Percentiles rank a stretch among this genome's conserved stretches.
Evolutionary conservation across 2,113 vertebrate genomes (phyloP).

Genomic region (Atractosteus spatula): DNA sequence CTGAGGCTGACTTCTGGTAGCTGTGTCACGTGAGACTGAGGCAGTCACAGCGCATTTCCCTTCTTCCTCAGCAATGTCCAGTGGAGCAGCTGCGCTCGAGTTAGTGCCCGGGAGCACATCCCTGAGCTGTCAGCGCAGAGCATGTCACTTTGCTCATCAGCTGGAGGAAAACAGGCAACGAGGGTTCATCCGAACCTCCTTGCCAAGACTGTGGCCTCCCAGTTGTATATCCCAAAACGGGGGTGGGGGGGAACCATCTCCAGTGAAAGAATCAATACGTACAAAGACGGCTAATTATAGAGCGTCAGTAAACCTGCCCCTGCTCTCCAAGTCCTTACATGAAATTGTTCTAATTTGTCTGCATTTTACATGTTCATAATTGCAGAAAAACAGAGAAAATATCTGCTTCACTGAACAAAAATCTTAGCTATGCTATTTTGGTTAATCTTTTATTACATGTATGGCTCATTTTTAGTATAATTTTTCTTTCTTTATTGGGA

Average conservation of each 20-base stretch:
- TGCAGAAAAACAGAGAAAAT: conserved; percentile 34
- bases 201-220: conserved; percentile 17
- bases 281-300: conserved; percentile 55
- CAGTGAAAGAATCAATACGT: conserved; percentile 49
- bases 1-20: neutral
- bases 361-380: conserved; percentile 28
- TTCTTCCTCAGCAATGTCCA: conserved; percentile 36
- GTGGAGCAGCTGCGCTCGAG: conserved; percentile 47
- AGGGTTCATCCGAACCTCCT: conserved; percentile 24
- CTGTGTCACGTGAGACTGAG: conserved; percentile 12
- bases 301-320: conserved; percentile 49
- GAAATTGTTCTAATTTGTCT: conserved; percentile 65
- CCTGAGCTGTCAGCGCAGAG: conserved; percentile 41
- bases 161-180: conserved; percentile 23
- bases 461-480: neutral
- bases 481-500: neutral
- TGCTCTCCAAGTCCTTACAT: conserved; percentile 48
- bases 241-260: conserved; percentile 7
- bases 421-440: conserved; percentile 20
- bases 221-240: conserved; percentile 1
- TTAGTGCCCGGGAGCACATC: conserved; percentile 20
- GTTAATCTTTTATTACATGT: neutral
- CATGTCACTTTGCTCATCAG: conserved; percentile 35
- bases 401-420: conserved; percentile 27
- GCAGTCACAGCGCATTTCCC: conserved; percentile 17